Conservation (phyloP, 2,113 vertebrate species). For the Talpa occidentalis region DNA sequence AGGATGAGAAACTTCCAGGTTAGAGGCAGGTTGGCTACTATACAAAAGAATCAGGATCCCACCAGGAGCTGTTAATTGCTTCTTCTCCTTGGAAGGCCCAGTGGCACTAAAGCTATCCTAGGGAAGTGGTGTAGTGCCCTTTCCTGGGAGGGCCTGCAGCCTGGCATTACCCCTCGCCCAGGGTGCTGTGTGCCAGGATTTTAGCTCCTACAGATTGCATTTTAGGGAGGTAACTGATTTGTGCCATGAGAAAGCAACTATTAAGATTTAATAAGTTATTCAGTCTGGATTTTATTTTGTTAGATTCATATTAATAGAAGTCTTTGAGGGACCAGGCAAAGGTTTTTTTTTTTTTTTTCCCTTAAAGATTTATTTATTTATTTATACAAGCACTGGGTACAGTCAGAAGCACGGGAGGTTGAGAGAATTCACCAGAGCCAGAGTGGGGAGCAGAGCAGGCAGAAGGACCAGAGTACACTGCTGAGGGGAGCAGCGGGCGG, state of each 20-base stretch:
- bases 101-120: accelerated
- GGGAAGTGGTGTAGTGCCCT: background rate
- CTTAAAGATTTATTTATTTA: too few relatives aligned
- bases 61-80: accelerated
- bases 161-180: background rate
- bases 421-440: too few relatives aligned
- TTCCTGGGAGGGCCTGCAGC: background rate
- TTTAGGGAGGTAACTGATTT: background rate
- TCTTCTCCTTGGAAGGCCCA: background rate
- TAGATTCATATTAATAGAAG: background rate
- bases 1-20: background rate
- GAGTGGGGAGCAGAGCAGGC: too few relatives aligned
- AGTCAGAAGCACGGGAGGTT: too few relatives aligned
- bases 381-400: too few relatives aligned
- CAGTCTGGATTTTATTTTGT: background rate
- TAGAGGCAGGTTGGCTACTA: background rate
- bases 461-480: too few relatives aligned
- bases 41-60: background rate
- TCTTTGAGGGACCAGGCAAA: background rate
- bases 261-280: background rate
- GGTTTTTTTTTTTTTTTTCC: too few relatives aligned
- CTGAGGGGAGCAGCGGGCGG: too few relatives aligned
- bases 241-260: background rate
- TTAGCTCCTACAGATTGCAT: background rate
- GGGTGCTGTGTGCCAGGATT: background rate